These are phyloP conservation scores for Hoplodrina blanda DNA, from an alignment of 2,888 invertebrate species.

Conservation along the genomic window DNA sequence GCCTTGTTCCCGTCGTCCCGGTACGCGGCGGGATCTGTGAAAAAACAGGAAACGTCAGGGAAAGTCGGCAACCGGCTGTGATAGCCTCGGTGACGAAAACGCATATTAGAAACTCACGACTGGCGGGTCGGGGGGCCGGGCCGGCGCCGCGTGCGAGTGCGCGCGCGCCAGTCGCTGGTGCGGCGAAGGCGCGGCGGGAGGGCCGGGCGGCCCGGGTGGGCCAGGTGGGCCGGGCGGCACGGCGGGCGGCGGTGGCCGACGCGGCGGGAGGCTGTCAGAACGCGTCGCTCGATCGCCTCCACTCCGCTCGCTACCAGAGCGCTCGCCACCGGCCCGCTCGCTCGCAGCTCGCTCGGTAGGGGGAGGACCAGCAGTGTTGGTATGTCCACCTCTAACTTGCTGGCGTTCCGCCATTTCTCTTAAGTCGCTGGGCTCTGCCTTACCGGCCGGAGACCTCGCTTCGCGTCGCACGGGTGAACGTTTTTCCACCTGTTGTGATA, in stretches of 20 bases:
- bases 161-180: no score
- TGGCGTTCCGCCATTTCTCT: slow-evolving; percentile 40
- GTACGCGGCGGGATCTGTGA: slow-evolving; percentile 81
- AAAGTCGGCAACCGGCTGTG: not conserved
- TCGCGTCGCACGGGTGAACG: slow-evolving; percentile 72
- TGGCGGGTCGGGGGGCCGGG: slow-evolving; percentile 73
- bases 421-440: slow-evolving; percentile 53
- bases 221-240: slow-evolving; percentile 67
- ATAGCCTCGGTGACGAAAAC: no score
- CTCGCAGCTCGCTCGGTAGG: slow-evolving; percentile 12
- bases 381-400: slow-evolving; percentile 33
- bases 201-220: slow-evolving; percentile 73
- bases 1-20: slow-evolving; percentile 60
- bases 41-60: not conserved
- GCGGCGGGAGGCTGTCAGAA: slow-evolving; percentile 71
- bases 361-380: not conserved
- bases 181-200: slow-evolving; percentile 69
- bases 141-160: no score
- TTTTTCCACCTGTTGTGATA: slow-evolving; percentile 68
- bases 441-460: slow-evolving; percentile 58
- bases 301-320: slow-evolving; percentile 11
- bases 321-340: slow-evolving; percentile 16
- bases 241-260: slow-evolving; percentile 71
- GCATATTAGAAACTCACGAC: slow-evolving; percentile 64
- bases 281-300: slow-evolving; percentile 40